These are phyloP conservation scores for Polydrusus tereticollis DNA, from an alignment of 2,888 invertebrate genomes.

Conservation along the genomic window DNA sequence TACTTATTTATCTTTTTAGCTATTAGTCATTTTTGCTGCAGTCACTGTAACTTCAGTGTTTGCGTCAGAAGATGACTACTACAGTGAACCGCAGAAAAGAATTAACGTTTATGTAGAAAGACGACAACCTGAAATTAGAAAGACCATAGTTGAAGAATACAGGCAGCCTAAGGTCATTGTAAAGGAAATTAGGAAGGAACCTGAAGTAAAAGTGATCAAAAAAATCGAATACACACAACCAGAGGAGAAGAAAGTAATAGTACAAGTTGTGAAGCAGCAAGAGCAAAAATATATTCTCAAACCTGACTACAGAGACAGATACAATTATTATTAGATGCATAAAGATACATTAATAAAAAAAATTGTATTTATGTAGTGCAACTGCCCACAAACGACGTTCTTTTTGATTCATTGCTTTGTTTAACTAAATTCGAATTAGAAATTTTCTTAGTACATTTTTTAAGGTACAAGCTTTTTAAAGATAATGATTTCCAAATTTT, in stretches of 20 bases:
- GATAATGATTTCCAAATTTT: no score
- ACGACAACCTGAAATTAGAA: background rate
- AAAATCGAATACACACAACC: background rate
- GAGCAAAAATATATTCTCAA: background rate
- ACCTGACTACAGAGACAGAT: background rate
- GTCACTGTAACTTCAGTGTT: background rate
- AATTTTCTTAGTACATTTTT: no score
- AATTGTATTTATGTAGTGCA: no score
- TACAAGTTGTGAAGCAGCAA: background rate
- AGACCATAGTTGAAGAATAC: background rate
- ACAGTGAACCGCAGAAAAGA: background rate
- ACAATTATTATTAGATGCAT: no score
- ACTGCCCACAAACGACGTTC: no score
- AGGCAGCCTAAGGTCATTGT: background rate
- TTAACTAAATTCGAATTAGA: no score
- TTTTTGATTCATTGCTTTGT: no score
- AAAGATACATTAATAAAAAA: no score
- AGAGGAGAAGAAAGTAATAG: background rate
- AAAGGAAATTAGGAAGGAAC: background rate
- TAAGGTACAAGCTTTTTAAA: no score
- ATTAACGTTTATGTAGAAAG: background rate
- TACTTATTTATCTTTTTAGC: no score
- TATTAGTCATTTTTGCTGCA: no score
- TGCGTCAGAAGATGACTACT: background rate
- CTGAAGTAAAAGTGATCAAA: background rate